Evolutionary conservation across 2,797 vertebrate species (phyloP), one percentile per base, ranked within the genome.

Genomic region (Adelosebastes latens): DNA sequence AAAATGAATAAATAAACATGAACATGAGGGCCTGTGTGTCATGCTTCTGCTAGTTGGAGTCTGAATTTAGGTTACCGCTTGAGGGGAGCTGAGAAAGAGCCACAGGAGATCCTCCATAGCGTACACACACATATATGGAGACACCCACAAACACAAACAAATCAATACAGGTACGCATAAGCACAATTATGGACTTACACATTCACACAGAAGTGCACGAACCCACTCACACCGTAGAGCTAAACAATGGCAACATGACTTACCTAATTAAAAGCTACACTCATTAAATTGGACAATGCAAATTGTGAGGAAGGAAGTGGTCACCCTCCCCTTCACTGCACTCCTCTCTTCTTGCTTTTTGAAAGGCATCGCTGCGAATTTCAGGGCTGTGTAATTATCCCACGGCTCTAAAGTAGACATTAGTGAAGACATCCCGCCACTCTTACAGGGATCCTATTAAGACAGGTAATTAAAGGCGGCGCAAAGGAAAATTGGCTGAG

Each of bases 391-490:
- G 86, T 92, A 93, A 93, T 92, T 93, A 94, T 92, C 77, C 81
- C 61, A 55, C 66, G 27, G 29, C 81, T 91, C 90, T 74, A 86
- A 86, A 87, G 89, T 82, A 89, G 89, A 91, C 90, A 92, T 91
- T 92, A 91, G 91, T 87, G 81, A 92, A 92, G 91, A 90, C 90
- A 79, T 90, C 79, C 91, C 13, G 77, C 86, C 85, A 89, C 87
- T 93, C 90, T 92, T 85, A 67, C 80, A 78, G 70, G 72, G 87
- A 92, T 92, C 88, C 89, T 82, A 94, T 94, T 93, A 93, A 86
- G 90, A 92, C 93, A 92, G 91, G 92, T 94, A 92, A 94, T 94
- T 94, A 95, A 93, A 92, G 80, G 87, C 75, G 31, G 77, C 2
- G 74, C 83, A 24, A 73, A 87, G 72, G 69, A 84, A 93, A 92